Conservation (phyloP, 2,113 vertebrate species). For the Acrocephalus arundinaceus region DNA sequence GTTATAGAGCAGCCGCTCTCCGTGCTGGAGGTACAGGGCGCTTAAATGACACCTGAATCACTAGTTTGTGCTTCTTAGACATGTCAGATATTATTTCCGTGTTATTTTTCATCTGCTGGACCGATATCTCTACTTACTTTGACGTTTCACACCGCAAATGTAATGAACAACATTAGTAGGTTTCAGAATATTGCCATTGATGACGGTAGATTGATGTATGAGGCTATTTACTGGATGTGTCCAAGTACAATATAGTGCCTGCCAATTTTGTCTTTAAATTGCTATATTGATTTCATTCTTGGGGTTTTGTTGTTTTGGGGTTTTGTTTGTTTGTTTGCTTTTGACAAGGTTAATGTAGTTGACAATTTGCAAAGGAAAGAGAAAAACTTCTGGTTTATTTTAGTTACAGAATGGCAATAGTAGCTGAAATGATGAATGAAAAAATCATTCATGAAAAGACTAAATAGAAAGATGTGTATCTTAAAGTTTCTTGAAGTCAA, state of each 20-base stretch:
- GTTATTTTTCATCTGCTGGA: background rate
- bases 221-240: background rate
- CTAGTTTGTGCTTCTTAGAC: background rate
- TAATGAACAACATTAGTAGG: background rate
- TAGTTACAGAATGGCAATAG: background rate
- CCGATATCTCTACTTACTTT: background rate
- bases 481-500: background rate
- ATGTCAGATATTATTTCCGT: background rate
- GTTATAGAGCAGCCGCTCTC: background rate
- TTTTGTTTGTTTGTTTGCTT: background rate
- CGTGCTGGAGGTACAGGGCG: background rate
- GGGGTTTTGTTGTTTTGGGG: background rate
- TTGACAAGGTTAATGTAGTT: background rate
- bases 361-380: background rate
- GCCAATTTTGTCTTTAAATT: conserved; percentile 1
- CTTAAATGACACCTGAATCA: background rate
- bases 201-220: background rate
- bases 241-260: background rate
- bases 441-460: background rate
- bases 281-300: background rate
- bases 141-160: background rate
- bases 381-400: background rate
- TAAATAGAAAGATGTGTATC: background rate
- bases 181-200: background rate
- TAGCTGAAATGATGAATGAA: background rate